Evolutionary conservation across 2,888 invertebrate species (phyloP).

Genomic region (Phaonia tiefii): DNA sequence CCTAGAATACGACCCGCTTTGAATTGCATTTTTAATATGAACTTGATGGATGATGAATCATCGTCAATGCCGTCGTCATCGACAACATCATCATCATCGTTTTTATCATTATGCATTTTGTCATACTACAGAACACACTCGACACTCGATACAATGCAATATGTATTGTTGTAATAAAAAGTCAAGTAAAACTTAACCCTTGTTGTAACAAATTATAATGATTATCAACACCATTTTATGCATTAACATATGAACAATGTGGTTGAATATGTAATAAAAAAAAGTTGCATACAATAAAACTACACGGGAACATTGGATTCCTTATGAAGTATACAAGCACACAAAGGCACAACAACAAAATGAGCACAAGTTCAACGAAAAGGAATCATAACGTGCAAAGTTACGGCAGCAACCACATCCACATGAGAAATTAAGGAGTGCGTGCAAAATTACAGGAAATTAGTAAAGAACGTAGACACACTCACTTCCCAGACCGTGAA

Average conservation of each 20-base stretch:
- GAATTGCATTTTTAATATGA: neutral
- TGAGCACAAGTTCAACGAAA: too few species aligned
- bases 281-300: neutral
- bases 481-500: neutral
- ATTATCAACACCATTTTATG: slow-evolving; percentile 25
- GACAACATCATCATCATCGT: too few species aligned
- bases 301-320: slow-evolving; percentile 1
- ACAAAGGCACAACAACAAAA: neutral
- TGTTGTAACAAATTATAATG: slow-evolving; percentile 13
- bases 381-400: too few species aligned
- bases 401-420: neutral
- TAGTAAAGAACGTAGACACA: slow-evolving; percentile 70
- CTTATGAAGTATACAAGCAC: neutral
- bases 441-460: slow-evolving; percentile 75
- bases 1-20: neutral
- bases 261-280: neutral
- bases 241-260: slow-evolving; percentile 12
- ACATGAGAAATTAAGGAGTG: slow-evolving; percentile 62
- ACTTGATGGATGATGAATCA: slow-evolving; percentile 7
- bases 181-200: slow-evolving; percentile 23
- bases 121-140: too few species aligned
- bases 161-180: slow-evolving; percentile 9
- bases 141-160: neutral
- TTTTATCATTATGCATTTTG: too few species aligned
- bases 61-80: neutral